Evolutionary conservation across 2,888 invertebrate genomes (phyloP), one percentile per base, ranked within the genome.

Genomic region (Sarcophaga variegata): DNA sequence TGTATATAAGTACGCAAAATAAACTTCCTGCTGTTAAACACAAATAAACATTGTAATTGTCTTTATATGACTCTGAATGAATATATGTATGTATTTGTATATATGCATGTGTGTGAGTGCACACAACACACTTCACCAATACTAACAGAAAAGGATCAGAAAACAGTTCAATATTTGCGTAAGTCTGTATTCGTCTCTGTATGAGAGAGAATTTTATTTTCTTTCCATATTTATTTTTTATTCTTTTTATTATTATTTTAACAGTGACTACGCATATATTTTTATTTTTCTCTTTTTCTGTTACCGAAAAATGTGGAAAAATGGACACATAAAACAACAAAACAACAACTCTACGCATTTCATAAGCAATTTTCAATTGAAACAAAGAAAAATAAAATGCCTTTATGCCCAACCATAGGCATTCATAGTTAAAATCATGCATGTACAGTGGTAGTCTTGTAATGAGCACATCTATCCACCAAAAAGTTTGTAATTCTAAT

Each of bases 11-110:
- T 37, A 37, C 37, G 10, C 49, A 27, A 74, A 74, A 62, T 75
- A 75, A 75, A 75, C 69, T 75, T 81, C 81, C 74, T 67, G 69
- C 75, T 27, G 10, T 75, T 79, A 62, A 67, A 63, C n/a, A 78
- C 22, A 45, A 25, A 37, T 67, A 81, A 54, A 72, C 59, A 80
- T 27, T 45, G 54, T 80, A 37, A 63, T 20, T 72, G 59, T 59
- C 22, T 66, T 64, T 60, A 22, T 45, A 69, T 60, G 17, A 37
- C 37, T 37, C 37, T 37, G 37, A 2, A 37, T 37, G 8, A 37
- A 37, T 8, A 37, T 27, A 27, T 4, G 4, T 47, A 49, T 5
- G 22, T 75, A n/a, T 76, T 22, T 63, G 20, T 63, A 10, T 64
- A 0, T 20, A 62, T 62, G 45, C 37, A 17, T 74, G 37, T 67